Evolutionary conservation across 2,113 vertebrate genomes (phyloP).

Genomic region (Cinclus cinclus): DNA sequence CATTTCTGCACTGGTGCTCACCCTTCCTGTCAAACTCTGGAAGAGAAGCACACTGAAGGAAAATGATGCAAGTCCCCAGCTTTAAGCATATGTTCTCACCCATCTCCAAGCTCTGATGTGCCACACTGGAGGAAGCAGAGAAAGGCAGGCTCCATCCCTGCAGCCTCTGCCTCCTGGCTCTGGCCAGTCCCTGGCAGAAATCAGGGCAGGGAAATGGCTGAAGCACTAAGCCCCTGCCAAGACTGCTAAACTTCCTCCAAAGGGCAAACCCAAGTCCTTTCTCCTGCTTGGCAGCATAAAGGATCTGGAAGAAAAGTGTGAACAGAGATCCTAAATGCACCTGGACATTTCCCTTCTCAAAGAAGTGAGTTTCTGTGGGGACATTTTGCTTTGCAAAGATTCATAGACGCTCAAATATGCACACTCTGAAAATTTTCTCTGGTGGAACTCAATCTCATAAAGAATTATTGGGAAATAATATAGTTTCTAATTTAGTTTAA

Average conservation of each 20-base stretch:
- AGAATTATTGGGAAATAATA: background rate
- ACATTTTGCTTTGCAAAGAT: background rate
- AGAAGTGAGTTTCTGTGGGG: background rate
- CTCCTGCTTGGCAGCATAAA: background rate
- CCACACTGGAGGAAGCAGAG: background rate
- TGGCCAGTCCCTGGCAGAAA: background rate
- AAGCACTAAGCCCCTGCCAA: background rate
- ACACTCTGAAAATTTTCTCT: background rate
- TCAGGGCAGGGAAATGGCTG: background rate
- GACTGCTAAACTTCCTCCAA: background rate
- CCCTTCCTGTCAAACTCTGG: fast-evolving
- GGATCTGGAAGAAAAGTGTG: background rate
- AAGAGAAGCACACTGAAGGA: background rate
- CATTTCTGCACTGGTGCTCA: background rate
- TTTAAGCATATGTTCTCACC: background rate
- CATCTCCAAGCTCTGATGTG: background rate
- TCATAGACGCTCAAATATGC: background rate
- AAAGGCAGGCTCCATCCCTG: background rate
- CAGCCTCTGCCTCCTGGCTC: background rate
- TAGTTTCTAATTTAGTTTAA: background rate
- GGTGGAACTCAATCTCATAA: background rate
- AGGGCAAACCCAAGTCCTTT: background rate
- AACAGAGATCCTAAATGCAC: background rate
- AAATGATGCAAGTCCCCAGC: background rate
- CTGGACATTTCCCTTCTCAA: background rate